A percentile compares a stretch with the other conserved stretches of the same genome.
phyloP scores from a whole-genome alignment of 2,888 invertebrate species.

The Drosophila leonis region DNA sequence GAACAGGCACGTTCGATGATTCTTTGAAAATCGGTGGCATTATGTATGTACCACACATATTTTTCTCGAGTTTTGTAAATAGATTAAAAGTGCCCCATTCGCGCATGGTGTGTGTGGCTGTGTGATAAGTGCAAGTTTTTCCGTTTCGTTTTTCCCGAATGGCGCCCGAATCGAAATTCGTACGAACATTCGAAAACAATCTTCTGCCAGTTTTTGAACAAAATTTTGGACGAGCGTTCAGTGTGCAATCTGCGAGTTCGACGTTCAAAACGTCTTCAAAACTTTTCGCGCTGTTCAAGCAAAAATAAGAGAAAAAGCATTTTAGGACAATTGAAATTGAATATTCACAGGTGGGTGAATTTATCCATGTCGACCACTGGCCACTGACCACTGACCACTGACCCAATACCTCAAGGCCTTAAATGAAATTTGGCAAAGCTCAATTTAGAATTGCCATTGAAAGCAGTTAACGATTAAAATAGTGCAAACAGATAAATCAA shows the following conservation, averaged over 20 bases:
- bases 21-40: constrained; percentile 39
- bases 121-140: constrained; percentile 60
- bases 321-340: constrained; percentile 43
- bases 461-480: neutral
- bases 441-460: constrained; percentile 12
- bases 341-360: constrained; percentile 73
- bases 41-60: constrained; percentile 28
- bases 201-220: constrained; percentile 54
- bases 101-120: neutral
- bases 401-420: constrained; percentile 18
- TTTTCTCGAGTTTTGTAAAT: constrained; percentile 73
- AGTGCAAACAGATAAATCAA: constrained; percentile 17
- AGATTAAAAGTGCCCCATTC: constrained; percentile 65
- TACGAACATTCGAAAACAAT: constrained; percentile 51
- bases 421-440: constrained; percentile 4
- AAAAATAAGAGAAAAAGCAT: constrained; percentile 29
- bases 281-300: constrained; percentile 8
- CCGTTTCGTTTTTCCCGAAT: constrained; percentile 48
- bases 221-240: constrained; percentile 54
- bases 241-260: constrained; percentile 51
- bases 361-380: constrained; percentile 28
- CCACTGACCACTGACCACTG: constrained; percentile 7
- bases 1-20: constrained; percentile 42
- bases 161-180: constrained; percentile 30
- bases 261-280: constrained; percentile 36